Conservation (phyloP, 2,113 vertebrate species). For the Elephas maximus region DNA sequence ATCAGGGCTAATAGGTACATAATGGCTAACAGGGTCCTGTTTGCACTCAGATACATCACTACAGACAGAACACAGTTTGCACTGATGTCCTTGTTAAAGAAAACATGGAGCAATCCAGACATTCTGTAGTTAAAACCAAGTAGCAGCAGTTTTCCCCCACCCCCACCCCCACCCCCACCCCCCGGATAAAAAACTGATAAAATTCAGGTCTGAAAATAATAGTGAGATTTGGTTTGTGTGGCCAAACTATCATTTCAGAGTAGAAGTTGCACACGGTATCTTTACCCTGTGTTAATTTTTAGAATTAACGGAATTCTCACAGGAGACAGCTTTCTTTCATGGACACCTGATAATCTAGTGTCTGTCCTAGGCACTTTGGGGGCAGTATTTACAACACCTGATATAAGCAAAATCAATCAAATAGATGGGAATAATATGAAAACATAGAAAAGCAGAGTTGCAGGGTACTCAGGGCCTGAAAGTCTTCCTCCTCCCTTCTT, state of each 20-base stretch:
- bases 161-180: too few relatives aligned
- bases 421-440: constrained; percentile 43
- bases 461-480: constrained; percentile 57
- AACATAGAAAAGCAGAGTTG: constrained; percentile 61
- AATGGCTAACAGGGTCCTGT: constrained; percentile 96
- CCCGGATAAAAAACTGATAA: constrained; percentile 13
- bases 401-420: constrained; percentile 57
- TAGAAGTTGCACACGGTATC: neutral
- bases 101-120: constrained; percentile 79
- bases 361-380: neutral
- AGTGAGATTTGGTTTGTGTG: neutral
- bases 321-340: neutral
- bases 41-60: constrained; percentile 95
- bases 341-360: neutral
- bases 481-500: constrained; percentile 35
- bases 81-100: constrained; percentile 89
- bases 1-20: constrained; percentile 99
- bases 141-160: neutral
- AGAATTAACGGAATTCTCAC: neutral
- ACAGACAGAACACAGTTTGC: constrained; percentile 93
- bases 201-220: neutral
- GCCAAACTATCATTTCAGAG: neutral
- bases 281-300: constrained; percentile 4
- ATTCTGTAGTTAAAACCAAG: constrained; percentile 72
- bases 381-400: neutral